These are phyloP conservation scores for Myotis planiceps DNA, from an alignment of 2,797 vertebrate genomes.

Conservation along the genomic window DNA sequence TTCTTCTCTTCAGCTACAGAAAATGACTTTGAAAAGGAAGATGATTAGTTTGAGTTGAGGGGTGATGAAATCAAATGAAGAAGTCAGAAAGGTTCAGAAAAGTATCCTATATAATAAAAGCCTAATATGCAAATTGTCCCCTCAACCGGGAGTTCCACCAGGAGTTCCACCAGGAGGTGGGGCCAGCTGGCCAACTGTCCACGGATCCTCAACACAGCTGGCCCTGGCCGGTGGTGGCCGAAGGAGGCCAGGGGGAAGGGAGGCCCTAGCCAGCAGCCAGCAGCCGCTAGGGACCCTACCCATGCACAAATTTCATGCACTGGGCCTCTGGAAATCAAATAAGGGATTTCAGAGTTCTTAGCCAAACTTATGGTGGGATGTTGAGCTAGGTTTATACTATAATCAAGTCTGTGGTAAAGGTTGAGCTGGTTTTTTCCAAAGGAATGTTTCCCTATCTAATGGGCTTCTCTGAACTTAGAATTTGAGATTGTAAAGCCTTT, in stretches of 20 bases:
- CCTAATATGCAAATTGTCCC: no score
- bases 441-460: background rate
- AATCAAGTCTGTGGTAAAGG: background rate
- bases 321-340: background rate
- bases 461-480: background rate
- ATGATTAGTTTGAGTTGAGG: background rate
- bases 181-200: no score
- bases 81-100: background rate
- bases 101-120: background rate
- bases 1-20: background rate
- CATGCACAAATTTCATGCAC: no score
- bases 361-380: background rate
- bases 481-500: background rate
- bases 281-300: no score
- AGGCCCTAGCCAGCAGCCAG: no score
- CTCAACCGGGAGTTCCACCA: no score
- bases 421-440: slow-evolving; percentile 34
- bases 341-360: background rate
- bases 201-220: no score
- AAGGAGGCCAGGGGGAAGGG: no score
- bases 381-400: background rate
- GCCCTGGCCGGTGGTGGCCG: no score
- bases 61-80: background rate
- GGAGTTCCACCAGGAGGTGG: no score
- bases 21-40: slow-evolving; percentile 33